Percentiles rank a stretch among this genome's conserved stretches.
These are phyloP conservation scores for Glyphotaelius pellucidus DNA, from an alignment of 2,888 invertebrate genomes.

Conservation along the genomic window DNA sequence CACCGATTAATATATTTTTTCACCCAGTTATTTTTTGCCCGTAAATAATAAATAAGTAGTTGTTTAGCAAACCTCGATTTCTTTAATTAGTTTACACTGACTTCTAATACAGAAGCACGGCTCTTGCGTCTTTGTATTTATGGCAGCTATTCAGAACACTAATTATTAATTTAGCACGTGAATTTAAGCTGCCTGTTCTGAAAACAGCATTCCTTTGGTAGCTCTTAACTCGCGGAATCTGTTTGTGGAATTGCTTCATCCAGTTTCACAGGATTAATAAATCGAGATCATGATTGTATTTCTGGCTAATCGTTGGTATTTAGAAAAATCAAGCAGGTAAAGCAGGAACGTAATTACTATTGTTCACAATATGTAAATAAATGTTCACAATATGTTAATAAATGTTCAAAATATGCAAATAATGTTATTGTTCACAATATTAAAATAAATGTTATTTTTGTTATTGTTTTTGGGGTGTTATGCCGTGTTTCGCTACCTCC, in stretches of 20 bases:
- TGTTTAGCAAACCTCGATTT: not conserved
- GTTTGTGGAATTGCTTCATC: not conserved
- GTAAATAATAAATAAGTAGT: not conserved
- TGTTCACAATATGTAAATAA: no score
- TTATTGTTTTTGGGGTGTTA: no score
- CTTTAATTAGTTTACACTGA: conserved; percentile 18
- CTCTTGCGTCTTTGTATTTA: not conserved
- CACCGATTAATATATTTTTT: conserved; percentile 31
- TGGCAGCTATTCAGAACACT: not conserved
- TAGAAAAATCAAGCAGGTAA: not conserved
- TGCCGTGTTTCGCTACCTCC: no score
- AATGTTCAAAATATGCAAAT: no score
- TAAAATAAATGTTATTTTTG: no score
- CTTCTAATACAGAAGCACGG: not conserved
- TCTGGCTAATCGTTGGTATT: not conserved
- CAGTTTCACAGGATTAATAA: not conserved
- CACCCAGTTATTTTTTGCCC: conserved; percentile 8
- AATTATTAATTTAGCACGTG: not conserved
- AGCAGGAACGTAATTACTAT: no score
- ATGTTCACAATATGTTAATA: no score
- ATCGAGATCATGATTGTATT: not conserved
- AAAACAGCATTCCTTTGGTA: not conserved
- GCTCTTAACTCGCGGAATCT: not conserved
- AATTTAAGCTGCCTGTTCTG: not conserved
- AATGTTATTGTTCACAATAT: no score